Conservation (phyloP, 1,140 invertebrate genomes). For the Brachionus asplanchnoidis region DNA sequence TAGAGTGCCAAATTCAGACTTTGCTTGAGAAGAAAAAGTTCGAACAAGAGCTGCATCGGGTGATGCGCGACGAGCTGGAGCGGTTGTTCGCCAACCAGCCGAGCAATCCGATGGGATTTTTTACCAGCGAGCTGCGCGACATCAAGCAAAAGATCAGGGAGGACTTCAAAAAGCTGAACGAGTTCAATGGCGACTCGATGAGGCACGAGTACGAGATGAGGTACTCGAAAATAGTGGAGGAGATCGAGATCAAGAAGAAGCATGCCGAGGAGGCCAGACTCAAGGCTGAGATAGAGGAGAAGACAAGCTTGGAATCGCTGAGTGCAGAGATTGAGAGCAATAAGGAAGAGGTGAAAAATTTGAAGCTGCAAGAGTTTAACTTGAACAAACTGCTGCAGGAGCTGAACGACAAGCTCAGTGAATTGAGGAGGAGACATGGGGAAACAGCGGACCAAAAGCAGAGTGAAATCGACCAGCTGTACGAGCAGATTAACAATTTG, state of each 20-base stretch:
- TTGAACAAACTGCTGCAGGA: conserved; percentile 24
- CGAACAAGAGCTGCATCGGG: conserved; percentile 12
- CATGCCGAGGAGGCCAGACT: conserved; percentile 17
- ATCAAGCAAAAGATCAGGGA: conserved; percentile 28
- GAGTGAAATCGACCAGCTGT: neutral
- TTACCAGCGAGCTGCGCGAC: neutral
- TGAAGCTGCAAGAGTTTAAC: conserved; percentile 31
- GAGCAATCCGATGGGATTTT: neutral
- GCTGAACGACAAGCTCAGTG: neutral
- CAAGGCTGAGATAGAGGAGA: neutral
- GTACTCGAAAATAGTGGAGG: conserved; percentile 24
- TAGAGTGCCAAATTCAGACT: conserved; percentile 37
- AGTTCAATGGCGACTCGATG: conserved; percentile 11
- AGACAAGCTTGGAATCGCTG: neutral
- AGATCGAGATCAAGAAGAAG: neutral
- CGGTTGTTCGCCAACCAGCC: neutral
- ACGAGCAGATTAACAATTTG: conserved; percentile 24
- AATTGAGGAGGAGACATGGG: neutral
- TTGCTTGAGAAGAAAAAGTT: conserved; percentile 37
- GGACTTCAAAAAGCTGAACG: conserved; percentile 13
- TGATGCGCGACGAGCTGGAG: conserved; percentile 26
- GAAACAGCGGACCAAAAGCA: neutral
- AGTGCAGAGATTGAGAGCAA: neutral
- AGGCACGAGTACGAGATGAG: conserved; percentile 21
- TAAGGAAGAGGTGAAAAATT: conserved; percentile 12